Evolutionary conservation across 2,797 vertebrate species (phyloP), one percentile per base, ranked within the genome.

Genomic region (Pitangus sulphuratus): DNA sequence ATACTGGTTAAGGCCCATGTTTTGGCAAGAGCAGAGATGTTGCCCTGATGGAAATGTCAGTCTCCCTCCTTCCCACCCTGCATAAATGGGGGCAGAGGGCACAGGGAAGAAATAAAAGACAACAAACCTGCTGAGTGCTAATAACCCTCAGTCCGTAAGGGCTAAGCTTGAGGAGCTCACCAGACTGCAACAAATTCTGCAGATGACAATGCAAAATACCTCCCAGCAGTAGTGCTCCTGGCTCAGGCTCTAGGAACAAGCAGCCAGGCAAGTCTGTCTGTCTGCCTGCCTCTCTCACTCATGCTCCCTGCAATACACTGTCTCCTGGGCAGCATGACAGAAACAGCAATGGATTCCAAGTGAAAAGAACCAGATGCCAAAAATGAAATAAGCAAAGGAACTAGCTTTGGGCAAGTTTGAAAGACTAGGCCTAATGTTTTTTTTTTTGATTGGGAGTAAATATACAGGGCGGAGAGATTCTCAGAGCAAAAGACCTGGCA

Each of bases 281-380:
- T 47, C 22, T 74, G 56, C 15, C 47, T 82, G 30, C 31, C 62
- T 75, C 44, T 40, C 26, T 44, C 15, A 4, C 53, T 72, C 21
- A 5, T 19, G 25, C 75, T 74, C 22, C 35, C 92, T 90, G 81
- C 26, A 10, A 60, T 82, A 8, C 8, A 40, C 72, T 79, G 74
- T 66, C 70, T 93, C 83, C 66, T 69, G 79, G 53, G 71, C 45
- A 94, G 82, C 74, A 10, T 5, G 44, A 79, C 69, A 71, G 84
- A 69, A 94, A 68, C 6, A 8, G n/a, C 44, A 42, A 11, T 39
- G 5, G 3, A 85, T 85, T 89, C 76, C 56, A 75, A 79, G 31
- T 3, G 28, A 82, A 31, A 83, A 81, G 66, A 90, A 87, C 6
- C 75, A 95, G 75, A 60, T 61, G 71, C 37, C 66, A 48, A 71